Evolutionary conservation across 2,888 invertebrate species (phyloP).

Genomic region (Pocota personata): DNA sequence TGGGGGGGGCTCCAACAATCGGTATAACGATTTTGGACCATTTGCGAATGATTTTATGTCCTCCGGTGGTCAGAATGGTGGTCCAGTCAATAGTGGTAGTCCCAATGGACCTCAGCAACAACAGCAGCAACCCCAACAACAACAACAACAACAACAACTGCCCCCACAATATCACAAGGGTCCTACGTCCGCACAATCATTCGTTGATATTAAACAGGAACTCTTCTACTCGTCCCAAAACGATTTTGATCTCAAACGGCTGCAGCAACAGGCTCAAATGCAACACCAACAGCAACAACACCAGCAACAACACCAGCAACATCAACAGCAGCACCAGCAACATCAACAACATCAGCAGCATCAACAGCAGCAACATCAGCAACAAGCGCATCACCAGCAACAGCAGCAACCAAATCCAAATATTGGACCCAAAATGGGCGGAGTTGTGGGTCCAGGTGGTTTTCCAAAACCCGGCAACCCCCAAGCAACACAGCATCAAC

Average conservation of each 20-base stretch:
- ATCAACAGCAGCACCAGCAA: conserved; percentile 77
- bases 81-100: conserved; percentile 77
- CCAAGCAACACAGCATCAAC: conserved; percentile 77
- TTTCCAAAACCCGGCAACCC: conserved; percentile 76
- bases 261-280: conserved; percentile 81
- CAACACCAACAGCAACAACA: conserved; percentile 78
- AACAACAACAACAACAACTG: conserved; percentile 78
- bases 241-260: conserved; percentile 83
- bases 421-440: conserved; percentile 79
- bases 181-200: conserved; percentile 81
- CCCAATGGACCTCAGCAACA: conserved; percentile 77
- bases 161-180: conserved; percentile 82
- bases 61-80: conserved; percentile 79
- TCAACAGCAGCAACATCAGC: conserved; percentile 76
- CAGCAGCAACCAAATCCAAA: conserved; percentile 79
- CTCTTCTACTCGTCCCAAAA: conserved; percentile 83
- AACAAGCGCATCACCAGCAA: conserved; percentile 74
- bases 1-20: conserved; percentile 80
- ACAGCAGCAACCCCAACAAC: conserved; percentile 78
- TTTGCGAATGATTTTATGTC: conserved; percentile 84
- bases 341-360: conserved; percentile 76
- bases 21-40: conserved; percentile 86
- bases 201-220: conserved; percentile 85
- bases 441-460: conserved; percentile 77
- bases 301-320: conserved; percentile 77